A percentile compares a stretch with the other conserved stretches of the same genome.
phyloP scores from a whole-genome alignment of 2,797 vertebrate genomes.

The Gymnopithys bicolor region DNA sequence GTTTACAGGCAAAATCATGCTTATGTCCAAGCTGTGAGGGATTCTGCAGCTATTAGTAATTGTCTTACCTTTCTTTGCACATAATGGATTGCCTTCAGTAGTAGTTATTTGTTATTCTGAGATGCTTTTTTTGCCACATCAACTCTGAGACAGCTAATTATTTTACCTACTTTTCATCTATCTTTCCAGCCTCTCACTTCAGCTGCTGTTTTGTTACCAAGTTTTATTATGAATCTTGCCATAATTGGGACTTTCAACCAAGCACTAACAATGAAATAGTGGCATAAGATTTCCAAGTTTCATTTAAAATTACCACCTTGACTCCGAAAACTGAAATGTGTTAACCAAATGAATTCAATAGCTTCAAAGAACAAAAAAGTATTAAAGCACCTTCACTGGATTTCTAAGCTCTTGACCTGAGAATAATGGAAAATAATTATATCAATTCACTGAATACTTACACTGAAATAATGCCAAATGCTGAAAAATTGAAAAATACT shows the following conservation, averaged over 20 bases:
- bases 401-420: background rate
- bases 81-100: background rate
- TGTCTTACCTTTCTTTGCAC: background rate
- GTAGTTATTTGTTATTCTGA: background rate
- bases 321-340: background rate
- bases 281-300: background rate
- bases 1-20: background rate
- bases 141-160: background rate
- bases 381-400: background rate
- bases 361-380: constrained; percentile 4
- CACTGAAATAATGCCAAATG: background rate
- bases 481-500: background rate
- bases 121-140: background rate
- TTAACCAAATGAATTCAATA: background rate
- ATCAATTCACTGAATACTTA: background rate
- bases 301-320: background rate
- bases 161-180: constrained; percentile 4
- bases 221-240: background rate
- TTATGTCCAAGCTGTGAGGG: background rate
- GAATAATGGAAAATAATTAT: background rate
- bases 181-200: background rate
- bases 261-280: background rate
- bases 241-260: background rate
- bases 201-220: background rate
- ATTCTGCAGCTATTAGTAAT: background rate